Percentiles rank a stretch among this genome's conserved stretches.
Conservation (phyloP, 2,113 vertebrate species). For the Egretta garzetta region DNA sequence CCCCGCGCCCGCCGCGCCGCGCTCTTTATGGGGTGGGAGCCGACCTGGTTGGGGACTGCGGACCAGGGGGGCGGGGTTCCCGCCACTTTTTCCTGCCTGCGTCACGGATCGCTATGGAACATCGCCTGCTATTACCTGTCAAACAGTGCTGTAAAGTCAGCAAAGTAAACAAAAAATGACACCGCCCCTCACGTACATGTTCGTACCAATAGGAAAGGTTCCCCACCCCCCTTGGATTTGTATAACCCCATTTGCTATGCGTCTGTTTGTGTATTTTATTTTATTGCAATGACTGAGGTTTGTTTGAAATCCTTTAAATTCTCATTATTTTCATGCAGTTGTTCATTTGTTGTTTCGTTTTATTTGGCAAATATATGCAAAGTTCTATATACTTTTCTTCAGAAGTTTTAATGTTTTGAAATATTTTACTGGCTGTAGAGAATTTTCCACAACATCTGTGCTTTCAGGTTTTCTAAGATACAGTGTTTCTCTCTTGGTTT, state of each 20-base stretch:
- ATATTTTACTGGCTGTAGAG: fast-evolving
- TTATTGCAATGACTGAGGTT: fast-evolving
- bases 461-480: neutral
- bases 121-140: fast-evolving
- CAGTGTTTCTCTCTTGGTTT: fast-evolving
- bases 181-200: fast-evolving
- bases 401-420: fast-evolving
- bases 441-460: neutral
- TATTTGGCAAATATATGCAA: neutral
- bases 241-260: fast-evolving
- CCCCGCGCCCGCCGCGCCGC: neutral
- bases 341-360: fast-evolving
- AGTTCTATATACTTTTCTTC: fast-evolving
- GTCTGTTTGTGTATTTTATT: fast-evolving
- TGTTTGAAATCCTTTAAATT: neutral
- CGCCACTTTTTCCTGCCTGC: fast-evolving
- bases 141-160: fast-evolving
- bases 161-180: fast-evolving
- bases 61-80: fast-evolving
- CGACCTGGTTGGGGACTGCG: conserved; percentile 11
- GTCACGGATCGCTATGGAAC: fast-evolving
- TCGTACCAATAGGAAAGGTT: fast-evolving
- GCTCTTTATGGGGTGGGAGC: fast-evolving
- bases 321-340: fast-evolving
- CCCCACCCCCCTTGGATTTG: fast-evolving